Conservation (phyloP, 2,113 vertebrate genomes). For the Pagrus major region DNA sequence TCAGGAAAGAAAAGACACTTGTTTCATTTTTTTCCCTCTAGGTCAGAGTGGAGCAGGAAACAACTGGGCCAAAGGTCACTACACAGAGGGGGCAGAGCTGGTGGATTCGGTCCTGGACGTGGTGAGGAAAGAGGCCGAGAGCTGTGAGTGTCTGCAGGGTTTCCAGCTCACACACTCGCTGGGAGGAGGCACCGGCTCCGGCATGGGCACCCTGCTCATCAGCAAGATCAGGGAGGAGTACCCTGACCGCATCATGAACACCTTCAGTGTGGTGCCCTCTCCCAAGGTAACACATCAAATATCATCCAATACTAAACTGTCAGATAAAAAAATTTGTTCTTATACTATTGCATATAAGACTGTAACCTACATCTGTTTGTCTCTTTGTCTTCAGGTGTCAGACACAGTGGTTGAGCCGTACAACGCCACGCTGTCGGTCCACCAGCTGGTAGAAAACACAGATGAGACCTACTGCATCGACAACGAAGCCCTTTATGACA, state of each 20-base stretch:
- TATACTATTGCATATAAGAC: not conserved
- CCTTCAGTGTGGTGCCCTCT: constrained; percentile 90
- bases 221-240: constrained; percentile 92
- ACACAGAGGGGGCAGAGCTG: constrained; percentile 89
- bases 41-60: constrained; percentile 91
- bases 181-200: constrained; percentile 89
- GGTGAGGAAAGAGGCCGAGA: constrained; percentile 90
- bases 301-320: too few species aligned
- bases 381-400: constrained; percentile 79
- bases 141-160: constrained; percentile 91
- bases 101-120: constrained; percentile 91
- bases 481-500: constrained; percentile 93
- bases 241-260: constrained; percentile 92
- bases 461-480: constrained; percentile 95
- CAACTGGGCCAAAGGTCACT: constrained; percentile 93
- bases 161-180: constrained; percentile 92
- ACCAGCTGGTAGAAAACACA: constrained; percentile 94
- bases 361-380: fast-evolving
- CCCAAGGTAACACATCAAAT: constrained; percentile 79
- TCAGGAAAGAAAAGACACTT: not conserved
- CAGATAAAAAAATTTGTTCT: not conserved
- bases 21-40: constrained; percentile 40
- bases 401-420: constrained; percentile 94
- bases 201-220: constrained; percentile 90
- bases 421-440: constrained; percentile 91